Evolutionary conservation across 2,888 invertebrate genomes (phyloP).

Genomic region (Trachelus troglodyta): DNA sequence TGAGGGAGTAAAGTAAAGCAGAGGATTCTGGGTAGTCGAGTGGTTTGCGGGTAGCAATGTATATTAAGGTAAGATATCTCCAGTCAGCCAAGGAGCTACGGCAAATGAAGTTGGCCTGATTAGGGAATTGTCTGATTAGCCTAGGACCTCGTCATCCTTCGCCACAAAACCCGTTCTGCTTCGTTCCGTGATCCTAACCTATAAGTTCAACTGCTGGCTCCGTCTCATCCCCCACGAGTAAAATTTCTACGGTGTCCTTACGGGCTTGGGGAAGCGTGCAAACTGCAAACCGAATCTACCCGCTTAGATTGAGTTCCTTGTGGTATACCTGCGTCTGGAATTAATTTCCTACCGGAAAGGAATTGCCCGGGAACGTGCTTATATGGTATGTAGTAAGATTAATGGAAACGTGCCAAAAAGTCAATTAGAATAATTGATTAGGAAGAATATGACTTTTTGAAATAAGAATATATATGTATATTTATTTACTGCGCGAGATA

Average conservation of each 20-base stretch:
- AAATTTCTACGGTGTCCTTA: not conserved
- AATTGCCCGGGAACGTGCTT: not conserved
- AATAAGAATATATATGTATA: no score
- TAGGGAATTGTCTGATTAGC: conserved; percentile 47
- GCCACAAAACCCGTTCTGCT: not conserved
- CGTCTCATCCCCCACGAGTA: conserved; percentile 1
- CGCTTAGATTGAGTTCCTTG: conserved; percentile 51
- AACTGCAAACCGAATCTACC: conserved; percentile 51
- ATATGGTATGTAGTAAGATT: not conserved
- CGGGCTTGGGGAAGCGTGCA: conserved; percentile 23
- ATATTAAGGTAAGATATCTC: conserved; percentile 13
- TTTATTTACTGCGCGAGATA: not conserved
- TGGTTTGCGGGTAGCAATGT: not conserved
- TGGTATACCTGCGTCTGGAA: conserved; percentile 46
- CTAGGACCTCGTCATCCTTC: conserved; percentile 24
- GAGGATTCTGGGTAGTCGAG: not conserved
- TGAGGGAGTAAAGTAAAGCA: not conserved
- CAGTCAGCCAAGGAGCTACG: conserved; percentile 6
- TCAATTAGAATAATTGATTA: not conserved
- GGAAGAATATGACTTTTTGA: not conserved
- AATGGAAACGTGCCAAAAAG: not conserved
- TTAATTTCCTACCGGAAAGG: conserved; percentile 37
- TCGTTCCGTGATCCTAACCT: conserved; percentile 8
- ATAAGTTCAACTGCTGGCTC: conserved; percentile 12
- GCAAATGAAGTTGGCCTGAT: conserved; percentile 43